Evolutionary conservation across 2,888 invertebrate genomes (phyloP), one percentile per base, ranked within the genome.

Genomic region (Parapristionchus giblindavisi): DNA sequence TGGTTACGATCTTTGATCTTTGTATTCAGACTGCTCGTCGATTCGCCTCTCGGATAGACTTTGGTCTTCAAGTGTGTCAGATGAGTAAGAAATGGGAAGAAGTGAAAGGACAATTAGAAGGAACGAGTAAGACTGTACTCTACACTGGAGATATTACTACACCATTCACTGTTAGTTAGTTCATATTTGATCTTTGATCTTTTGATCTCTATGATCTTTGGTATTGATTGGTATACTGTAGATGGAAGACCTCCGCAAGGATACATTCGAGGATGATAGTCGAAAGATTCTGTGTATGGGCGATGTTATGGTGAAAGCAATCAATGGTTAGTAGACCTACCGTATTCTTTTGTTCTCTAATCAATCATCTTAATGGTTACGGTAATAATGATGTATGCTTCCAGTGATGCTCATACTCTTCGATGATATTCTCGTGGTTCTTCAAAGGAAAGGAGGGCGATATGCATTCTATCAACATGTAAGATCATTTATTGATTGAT

Each of bases 361-460:
- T n/a, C n/a, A n/a, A n/a, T n/a, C n/a, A n/a, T n/a, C n/a, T n/a
- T n/a, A n/a, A n/a, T n/a, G n/a, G n/a, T n/a, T n/a, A n/a, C n/a
- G n/a, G n/a, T n/a, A n/a, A n/a, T n/a, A n/a, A n/a, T 17, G 51
- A 51, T 51, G 51, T 51, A 17, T 51, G 14, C 21, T 60, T 78
- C 32, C 63, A 78, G 77, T 78, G 24, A 54, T 48, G 5, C 68
- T 80, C 34, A 78, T 81, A 1, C 77, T 81, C 1, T 83, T 83
- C 66, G 83, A 83, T 60, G 83, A 83, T 48, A 80, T 83, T 27
- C 77, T 83, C 51, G 78, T 83, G 11, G 77, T 79, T 21, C 63
- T 83, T 24, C 70, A 71, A 14, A 77, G 77, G 21, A 81, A 79
- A n/a, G 71, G 76, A 17, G 48, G 52, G 11, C 74, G 76, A 8